phyloP scores from a whole-genome alignment of 2,888 invertebrate species.

The Alviniconcha strummeri region DNA sequence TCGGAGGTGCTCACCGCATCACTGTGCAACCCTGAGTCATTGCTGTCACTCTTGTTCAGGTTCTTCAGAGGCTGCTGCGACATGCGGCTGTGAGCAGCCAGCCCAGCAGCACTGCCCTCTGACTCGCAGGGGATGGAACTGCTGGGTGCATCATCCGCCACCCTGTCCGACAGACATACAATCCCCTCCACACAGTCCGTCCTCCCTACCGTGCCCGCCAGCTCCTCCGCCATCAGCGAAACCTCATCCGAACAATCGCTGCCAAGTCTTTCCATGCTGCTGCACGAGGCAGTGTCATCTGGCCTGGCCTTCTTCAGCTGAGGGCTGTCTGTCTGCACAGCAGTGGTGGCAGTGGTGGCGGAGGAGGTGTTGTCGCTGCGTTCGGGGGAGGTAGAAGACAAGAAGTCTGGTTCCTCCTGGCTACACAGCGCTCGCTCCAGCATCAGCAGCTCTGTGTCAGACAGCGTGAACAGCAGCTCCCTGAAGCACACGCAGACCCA shows the following conservation, averaged over 20 bases:
- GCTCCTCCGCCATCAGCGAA: neutral
- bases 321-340: slow-evolving; percentile 29
- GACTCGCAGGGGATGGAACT: slow-evolving; percentile 1
- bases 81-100: neutral
- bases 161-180: neutral
- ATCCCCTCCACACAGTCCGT: neutral
- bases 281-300: neutral
- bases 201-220: neutral
- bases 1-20: slow-evolving; percentile 63
- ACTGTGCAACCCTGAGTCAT: slow-evolving; percentile 67
- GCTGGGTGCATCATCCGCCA: neutral
- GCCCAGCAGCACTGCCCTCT: neutral
- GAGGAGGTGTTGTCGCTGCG: neutral
- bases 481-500: slow-evolving; percentile 73
- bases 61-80: slow-evolving; percentile 1
- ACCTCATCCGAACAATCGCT: neutral
- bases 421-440: slow-evolving; percentile 93
- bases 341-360: slow-evolving; percentile 13
- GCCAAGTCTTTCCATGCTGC: neutral
- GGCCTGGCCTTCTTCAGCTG: neutral
- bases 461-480: slow-evolving; percentile 91
- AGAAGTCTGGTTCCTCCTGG: slow-evolving; percentile 78
- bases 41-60: slow-evolving; percentile 64
- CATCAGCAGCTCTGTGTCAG: slow-evolving; percentile 87
- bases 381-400: slow-evolving; percentile 21